Conservation (phyloP, 1,140 invertebrate genomes). For the Aricia agestis region DNA sequence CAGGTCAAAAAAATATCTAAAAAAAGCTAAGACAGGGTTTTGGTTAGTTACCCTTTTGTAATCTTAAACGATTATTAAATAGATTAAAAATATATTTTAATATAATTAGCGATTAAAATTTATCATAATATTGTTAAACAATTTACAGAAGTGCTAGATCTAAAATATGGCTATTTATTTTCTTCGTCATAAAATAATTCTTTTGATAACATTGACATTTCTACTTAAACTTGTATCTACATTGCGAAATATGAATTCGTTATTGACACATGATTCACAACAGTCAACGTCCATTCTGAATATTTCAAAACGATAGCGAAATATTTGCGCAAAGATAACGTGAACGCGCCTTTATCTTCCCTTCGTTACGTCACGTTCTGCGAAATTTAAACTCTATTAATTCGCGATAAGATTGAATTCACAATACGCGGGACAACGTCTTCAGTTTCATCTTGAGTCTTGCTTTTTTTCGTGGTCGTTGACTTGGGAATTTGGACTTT, state of each 20-base stretch:
- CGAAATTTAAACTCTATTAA: conserved; percentile 33
- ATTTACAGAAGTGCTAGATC: background rate
- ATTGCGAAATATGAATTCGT: background rate
- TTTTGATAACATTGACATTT: background rate
- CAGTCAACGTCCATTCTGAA: conserved; percentile 47
- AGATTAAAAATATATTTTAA: too few species aligned
- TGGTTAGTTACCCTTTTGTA: too few species aligned
- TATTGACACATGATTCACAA: conserved; percentile 40
- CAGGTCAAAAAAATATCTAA: too few species aligned
- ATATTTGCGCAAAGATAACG: conserved; percentile 59
- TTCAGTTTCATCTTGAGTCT: conserved; percentile 70
- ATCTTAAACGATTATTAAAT: too few species aligned
- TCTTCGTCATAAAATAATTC: background rate
- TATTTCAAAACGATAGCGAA: conserved; percentile 69
- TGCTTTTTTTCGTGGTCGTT: conserved; percentile 58
- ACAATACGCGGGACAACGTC: conserved; percentile 37
- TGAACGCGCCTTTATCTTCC: conserved; percentile 68
- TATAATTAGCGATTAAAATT: too few species aligned
- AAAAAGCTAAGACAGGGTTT: too few species aligned
- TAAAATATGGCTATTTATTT: background rate
- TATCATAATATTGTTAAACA: too few species aligned
- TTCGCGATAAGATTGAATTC: conserved; percentile 40
- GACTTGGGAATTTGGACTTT: conserved; percentile 40
- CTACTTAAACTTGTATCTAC: background rate
- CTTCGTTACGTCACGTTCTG: conserved; percentile 34